Conservation (phyloP, 2,113 vertebrate genomes). For the Labeo rohita region DNA sequence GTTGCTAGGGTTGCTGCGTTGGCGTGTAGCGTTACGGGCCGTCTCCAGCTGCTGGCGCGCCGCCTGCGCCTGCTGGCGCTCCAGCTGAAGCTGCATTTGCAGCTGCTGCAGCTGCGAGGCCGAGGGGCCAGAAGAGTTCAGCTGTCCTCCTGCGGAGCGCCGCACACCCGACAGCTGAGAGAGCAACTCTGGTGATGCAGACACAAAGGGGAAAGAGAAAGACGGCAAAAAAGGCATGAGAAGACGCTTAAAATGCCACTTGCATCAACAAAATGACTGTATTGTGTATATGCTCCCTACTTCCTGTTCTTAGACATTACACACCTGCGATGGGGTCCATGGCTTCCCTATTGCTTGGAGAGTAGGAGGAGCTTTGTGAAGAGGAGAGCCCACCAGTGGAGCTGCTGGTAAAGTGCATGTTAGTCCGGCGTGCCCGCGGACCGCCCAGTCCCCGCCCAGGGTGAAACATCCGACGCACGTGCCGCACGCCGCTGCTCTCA, state of each 20-base stretch:
- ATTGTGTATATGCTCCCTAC: background rate
- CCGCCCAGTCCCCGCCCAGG: slow-evolving; percentile 94
- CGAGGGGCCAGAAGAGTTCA: slow-evolving; percentile 96
- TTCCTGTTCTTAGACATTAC: slow-evolving; percentile 47
- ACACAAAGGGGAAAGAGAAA: background rate
- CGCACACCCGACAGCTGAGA: slow-evolving; percentile 98
- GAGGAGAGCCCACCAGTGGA: slow-evolving; percentile 94
- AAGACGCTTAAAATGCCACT: background rate
- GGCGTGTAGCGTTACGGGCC: slow-evolving; percentile 89
- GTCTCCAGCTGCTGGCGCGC: slow-evolving; percentile 95
- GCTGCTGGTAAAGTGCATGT: slow-evolving; percentile 99
- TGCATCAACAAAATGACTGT: background rate
- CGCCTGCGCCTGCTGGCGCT: slow-evolving; percentile 95
- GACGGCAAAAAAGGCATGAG: background rate
- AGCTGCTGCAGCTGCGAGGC: slow-evolving; percentile 97
- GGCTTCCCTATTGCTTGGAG: slow-evolving; percentile 98
- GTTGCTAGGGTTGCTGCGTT: slow-evolving; percentile 87
- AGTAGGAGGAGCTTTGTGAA: slow-evolving; percentile 98
- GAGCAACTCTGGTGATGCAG: slow-evolving; percentile 85
- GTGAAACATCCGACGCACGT: slow-evolving; percentile 99
- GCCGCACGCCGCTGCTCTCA: slow-evolving; percentile 98
- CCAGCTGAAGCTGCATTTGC: slow-evolving; percentile 98
- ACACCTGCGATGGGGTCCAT: slow-evolving; percentile 99
- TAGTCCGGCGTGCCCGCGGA: slow-evolving; percentile 95
- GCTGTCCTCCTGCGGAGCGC: slow-evolving; percentile 94